phyloP scores from a whole-genome alignment of 2,113 vertebrate species.

The Silurus meridionalis region DNA sequence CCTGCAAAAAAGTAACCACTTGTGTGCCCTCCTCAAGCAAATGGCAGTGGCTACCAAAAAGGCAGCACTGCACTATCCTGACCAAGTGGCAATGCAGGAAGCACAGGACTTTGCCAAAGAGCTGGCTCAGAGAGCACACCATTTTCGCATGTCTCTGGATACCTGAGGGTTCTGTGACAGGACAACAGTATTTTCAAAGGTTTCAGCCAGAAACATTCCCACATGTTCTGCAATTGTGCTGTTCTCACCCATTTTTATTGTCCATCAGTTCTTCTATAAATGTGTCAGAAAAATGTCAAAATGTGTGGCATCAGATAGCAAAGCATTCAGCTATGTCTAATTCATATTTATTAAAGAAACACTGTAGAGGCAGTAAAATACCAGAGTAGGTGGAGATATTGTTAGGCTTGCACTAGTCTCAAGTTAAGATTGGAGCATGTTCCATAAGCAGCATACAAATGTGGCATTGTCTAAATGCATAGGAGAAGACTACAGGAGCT shows the following conservation, averaged over 20 bases:
- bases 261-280: not conserved
- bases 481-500: not conserved
- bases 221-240: not conserved
- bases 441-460: not conserved
- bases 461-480: not conserved
- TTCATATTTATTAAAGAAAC: constrained; percentile 6
- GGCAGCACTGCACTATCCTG: constrained; percentile 79
- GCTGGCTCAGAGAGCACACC: constrained; percentile 74
- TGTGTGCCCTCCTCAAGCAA: constrained; percentile 86
- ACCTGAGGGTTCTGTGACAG: constrained; percentile 47
- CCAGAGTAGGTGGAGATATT: not conserved
- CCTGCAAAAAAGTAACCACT: constrained; percentile 79
- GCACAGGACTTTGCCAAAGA: constrained; percentile 72
- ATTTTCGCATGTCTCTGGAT: constrained; percentile 78
- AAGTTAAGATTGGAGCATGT: not conserved
- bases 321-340: not conserved
- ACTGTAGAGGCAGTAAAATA: not conserved
- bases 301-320: not conserved
- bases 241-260: not conserved
- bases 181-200: not conserved
- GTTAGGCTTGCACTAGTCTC: not conserved
- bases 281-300: not conserved
- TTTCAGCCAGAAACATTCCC: not conserved
- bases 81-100: constrained; percentile 64
- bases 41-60: constrained; percentile 89